Evolutionary conservation across 1,140 invertebrate species (phyloP), one percentile per base, ranked within the genome.

Genomic region (Plectrocnemia conspersa): DNA sequence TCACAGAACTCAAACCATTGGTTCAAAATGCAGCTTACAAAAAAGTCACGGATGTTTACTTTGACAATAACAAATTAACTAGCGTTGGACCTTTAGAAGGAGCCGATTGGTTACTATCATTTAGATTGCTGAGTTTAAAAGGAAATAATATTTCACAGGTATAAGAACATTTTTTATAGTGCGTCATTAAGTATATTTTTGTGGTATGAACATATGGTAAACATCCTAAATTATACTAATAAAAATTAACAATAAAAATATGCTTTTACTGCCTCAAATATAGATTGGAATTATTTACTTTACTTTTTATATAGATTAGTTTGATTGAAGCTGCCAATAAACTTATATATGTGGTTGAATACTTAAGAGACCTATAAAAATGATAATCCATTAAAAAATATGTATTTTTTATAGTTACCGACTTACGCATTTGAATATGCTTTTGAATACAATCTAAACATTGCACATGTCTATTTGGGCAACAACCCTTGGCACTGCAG

Each of bases 401-500:
- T 55, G 16, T 54, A 50, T 38, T 25, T 35, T 66, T 66, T 73
- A 35, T 66, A 88, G 85, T 67, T 89, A 41, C 88, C 86, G 22
- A 82, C 85, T 0, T 89, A 88, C 65, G 85, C 84, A 0, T 68
- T 91, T 33, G 86, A 89, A 64, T 84, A 88, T 64, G 84, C 83
- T 1, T 75, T 91, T n/a, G 73, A 82, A 52, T 77, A 79, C 33
- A 90, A 88, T 64, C 69, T 74, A 33, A 83, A 88, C 59, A 82
- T 84, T 54, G 81, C 79, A 52, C 67, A 77, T 11, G 68, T 91
- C 11, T 80, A 77, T 61, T 71, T 91, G 0, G 86, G 86, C 2
- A 72, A 78, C 32, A 91, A 91, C 74, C 84, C 87, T 0, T 91
- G 87, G 86, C 76, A 79, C 49, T 91, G 89, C 65, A 85, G 89